Evolutionary conservation across 2,113 vertebrate species (phyloP).

Genomic region (Silurus meridionalis): DNA sequence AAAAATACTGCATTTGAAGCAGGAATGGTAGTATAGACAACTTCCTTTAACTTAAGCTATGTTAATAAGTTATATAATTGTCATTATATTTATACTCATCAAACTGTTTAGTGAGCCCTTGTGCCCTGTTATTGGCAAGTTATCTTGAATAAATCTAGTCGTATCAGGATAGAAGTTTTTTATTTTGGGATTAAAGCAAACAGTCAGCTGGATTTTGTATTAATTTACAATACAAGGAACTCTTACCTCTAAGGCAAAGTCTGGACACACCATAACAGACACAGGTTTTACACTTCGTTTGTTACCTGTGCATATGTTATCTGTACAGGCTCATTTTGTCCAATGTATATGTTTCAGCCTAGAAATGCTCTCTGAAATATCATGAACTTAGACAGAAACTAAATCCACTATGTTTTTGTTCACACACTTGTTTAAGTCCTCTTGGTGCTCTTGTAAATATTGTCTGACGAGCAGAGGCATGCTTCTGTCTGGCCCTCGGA

Average conservation of each 20-base stretch:
- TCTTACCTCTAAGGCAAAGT: not conserved
- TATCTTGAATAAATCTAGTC: not conserved
- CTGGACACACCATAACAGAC: not conserved
- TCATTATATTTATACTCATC: not conserved
- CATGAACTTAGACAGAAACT: constrained; percentile 36
- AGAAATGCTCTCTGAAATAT: constrained; percentile 36
- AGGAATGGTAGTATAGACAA: not conserved
- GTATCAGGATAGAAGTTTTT: not conserved
- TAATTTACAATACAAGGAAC: not conserved
- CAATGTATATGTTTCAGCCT: not conserved
- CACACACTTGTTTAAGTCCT: constrained; percentile 56
- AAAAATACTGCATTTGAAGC: not conserved
- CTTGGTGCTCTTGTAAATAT: constrained; percentile 60
- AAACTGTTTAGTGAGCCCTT: not conserved
- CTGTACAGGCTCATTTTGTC: constrained; percentile 41
- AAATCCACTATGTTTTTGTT: constrained; percentile 51
- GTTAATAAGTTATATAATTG: not conserved
- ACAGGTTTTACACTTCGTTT: not conserved
- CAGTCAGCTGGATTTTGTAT: not conserved
- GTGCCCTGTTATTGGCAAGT: not conserved
- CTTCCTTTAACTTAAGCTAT: not conserved
- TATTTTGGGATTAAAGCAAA: not conserved
- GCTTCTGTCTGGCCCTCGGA: constrained; percentile 66
- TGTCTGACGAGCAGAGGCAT: constrained; percentile 62
- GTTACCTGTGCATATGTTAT: not conserved